Evolutionary conservation across 2,113 vertebrate genomes (phyloP), one percentile per base, ranked within the genome.

Genomic region (Oncorhynchus mykiss): DNA sequence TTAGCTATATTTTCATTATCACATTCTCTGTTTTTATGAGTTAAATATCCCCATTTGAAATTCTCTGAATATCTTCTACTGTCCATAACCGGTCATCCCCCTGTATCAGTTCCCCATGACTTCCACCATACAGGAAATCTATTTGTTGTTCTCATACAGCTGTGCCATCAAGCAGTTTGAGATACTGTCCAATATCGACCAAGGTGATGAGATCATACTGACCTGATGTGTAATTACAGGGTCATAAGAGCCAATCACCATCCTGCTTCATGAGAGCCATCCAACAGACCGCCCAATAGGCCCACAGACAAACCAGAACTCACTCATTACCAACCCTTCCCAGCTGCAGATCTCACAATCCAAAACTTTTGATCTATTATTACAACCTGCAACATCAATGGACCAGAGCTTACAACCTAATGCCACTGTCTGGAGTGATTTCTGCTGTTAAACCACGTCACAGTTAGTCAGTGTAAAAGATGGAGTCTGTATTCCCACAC

Each of bases 321-420:
- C 31, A 18, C 5, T 68, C 14, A 16, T 39, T 25, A 39, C 25
- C 29, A 6, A 29, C 25, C 25, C 62, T 74, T 78, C 68, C 20
- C 49, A 48, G 74, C 82, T 67, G 69, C 85, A 78, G 74, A 75
- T 76, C 77, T 34, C 71, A 12, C 57, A 31, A 9, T 75, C 73
- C 71, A 68, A 16, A 31, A 73, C 82, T 7, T 84, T 84, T 87
- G 82, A 85, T 87, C 86, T 88, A 80, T 73, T 78, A 84, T 79
- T 88, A 85, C 78, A 86, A 86, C 80, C 81, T 84, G 78, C 78
- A 87, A 89, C 86, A 84, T 91, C 88, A 90, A 86, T 85, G 84
- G 83, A 82, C n/a, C 71, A 67, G 69, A 84, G 84, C 82, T 84
- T 85, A 80, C 80, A 85, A 82, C 73, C 73, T 88, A 88, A 88